phyloP scores from a whole-genome alignment of 2,113 vertebrate genomes.

The Cryptomyrus ogoouensis region DNA sequence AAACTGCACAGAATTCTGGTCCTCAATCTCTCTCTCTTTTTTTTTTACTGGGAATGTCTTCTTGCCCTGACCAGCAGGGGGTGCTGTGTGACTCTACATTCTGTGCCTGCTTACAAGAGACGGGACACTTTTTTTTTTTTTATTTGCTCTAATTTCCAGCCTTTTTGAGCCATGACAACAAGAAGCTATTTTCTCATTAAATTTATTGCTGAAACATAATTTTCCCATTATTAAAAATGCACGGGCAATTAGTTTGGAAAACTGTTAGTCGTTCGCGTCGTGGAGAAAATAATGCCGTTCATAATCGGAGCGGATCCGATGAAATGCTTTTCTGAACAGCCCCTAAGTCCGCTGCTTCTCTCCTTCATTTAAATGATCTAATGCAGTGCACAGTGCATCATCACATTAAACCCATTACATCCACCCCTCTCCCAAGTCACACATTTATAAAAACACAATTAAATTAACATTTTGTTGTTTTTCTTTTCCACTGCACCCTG shows the following conservation, averaged over 20 bases:
- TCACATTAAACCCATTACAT: background rate
- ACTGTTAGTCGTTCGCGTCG: background rate
- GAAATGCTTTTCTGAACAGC: background rate
- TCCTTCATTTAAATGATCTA: conserved; percentile 2
- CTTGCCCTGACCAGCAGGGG: background rate
- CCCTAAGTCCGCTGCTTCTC: background rate
- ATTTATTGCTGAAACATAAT: conserved; percentile 14
- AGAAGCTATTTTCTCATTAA: background rate
- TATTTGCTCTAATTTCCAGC: background rate
- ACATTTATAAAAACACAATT: background rate
- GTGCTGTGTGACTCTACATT: background rate
- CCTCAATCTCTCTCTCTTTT: background rate
- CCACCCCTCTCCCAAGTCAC: background rate
- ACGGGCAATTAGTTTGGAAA: conserved; percentile 1
- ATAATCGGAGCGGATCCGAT: background rate
- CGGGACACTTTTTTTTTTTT: background rate
- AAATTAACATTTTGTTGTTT: background rate
- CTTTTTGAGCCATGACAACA: background rate
- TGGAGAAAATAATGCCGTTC: background rate
- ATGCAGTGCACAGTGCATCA: background rate
- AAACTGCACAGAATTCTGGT: background rate
- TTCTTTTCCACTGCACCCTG: background rate
- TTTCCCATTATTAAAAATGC: conserved; percentile 18
- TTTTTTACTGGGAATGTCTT: background rate
- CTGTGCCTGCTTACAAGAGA: background rate